Evolutionary conservation across 2,888 invertebrate genomes (phyloP).

Genomic region (Cetonia aurata): DNA sequence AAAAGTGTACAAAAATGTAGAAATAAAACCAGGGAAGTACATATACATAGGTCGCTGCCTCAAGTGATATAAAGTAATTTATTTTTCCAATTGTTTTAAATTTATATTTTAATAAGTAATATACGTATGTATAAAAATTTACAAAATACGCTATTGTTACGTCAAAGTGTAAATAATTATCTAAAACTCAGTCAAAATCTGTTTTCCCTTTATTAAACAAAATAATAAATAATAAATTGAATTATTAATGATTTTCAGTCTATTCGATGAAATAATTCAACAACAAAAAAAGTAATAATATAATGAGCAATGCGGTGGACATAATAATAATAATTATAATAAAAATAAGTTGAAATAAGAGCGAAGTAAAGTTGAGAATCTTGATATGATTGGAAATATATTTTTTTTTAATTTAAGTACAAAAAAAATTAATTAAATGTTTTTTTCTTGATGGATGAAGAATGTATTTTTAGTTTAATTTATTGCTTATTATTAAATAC

Average conservation of each 20-base stretch:
- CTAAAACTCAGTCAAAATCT: slow-evolving; percentile 59
- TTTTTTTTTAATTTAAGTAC: slow-evolving; percentile 33
- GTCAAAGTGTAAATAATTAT: slow-evolving; percentile 38
- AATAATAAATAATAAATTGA: slow-evolving; percentile 58
- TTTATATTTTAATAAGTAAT: slow-evolving; percentile 7
- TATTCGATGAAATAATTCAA: slow-evolving; percentile 55
- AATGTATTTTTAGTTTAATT: background rate
- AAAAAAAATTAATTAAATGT: slow-evolving; percentile 10
- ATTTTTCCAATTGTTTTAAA: background rate
- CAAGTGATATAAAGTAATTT: background rate
- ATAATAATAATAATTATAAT: slow-evolving; percentile 7
- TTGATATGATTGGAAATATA: slow-evolving; percentile 33
- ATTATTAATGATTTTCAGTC: slow-evolving; percentile 60
- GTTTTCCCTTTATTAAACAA: slow-evolving; percentile 48
- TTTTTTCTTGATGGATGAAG: too few species aligned
- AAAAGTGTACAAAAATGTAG: background rate
- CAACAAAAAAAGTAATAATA: slow-evolving; percentile 55
- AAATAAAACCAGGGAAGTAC: too few species aligned
- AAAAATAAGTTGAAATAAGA: slow-evolving; percentile 2
- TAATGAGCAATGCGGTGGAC: slow-evolving; percentile 51
- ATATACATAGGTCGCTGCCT: background rate
- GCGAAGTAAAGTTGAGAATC: slow-evolving; percentile 20
- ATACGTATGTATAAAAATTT: slow-evolving; percentile 33
- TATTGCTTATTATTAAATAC: background rate
- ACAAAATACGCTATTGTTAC: slow-evolving; percentile 22